Evolutionary conservation across 2,113 vertebrate species (phyloP), one percentile per base, ranked within the genome.

Genomic region (Podarcis muralis): DNA sequence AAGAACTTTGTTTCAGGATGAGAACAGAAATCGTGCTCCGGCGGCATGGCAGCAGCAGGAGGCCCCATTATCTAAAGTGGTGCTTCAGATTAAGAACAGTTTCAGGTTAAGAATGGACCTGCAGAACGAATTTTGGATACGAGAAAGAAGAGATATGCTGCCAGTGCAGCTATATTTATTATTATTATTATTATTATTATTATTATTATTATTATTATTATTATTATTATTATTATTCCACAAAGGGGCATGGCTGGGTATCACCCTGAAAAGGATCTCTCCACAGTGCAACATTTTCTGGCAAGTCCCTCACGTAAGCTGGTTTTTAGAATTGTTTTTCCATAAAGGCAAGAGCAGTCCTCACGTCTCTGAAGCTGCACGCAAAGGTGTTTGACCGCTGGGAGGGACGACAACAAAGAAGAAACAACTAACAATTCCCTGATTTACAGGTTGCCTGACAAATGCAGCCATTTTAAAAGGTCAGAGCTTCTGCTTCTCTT

Each of bases 381-480:
- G 57, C 74, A 13, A 3, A 35, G 74, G 2, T 84, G 6, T 69
- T 40, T 6, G 48, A n/a, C 66, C 35, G 7, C 59, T 35, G 27
- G 30, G 83, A 35, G n/a, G 32, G 57, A 84, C 7, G 11, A 74
- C 43, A 59, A 53, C 40, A 62, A 57, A 43, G 48, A 32, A 72
- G 2, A 22, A 68, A 76, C 40, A 72, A 3, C 30, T 83, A 85
- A 48, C 4, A 43, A 18, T 32, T 35, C 6, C 43, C 4, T 43
- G 8, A 88, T 82, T 88, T 82, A 75, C 79, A 75, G 79, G 22
- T 93, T 91, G 88, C 83, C 77, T 88, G 71, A 79, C 25, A n/a
- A 27, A 92, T 11, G 7, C 43, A 40, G 30, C 25, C 81, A 80
- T 66, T 91, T 12, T 23, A 84, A 87, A 86, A 90, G 7, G 72